Conservation (phyloP, 2,888 invertebrate genomes). For the Amphimallon solstitiale region DNA sequence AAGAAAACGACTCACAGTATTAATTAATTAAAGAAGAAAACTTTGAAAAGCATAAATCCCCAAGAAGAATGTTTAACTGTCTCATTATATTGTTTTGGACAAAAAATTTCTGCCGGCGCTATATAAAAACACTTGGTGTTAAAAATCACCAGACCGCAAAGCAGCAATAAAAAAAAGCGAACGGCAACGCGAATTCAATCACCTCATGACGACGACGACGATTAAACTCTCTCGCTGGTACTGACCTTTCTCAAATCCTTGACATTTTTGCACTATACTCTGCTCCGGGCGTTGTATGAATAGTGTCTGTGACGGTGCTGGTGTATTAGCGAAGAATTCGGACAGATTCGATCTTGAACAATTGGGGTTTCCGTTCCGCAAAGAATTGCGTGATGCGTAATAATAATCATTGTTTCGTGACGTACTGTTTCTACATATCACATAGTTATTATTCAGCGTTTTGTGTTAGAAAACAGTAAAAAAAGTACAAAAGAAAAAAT, state of each 20-base stretch:
- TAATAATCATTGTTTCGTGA: not conserved
- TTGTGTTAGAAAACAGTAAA: too few species aligned
- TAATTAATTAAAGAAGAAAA: too few species aligned
- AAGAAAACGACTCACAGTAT: too few species aligned
- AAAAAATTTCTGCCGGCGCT: too few species aligned
- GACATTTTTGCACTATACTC: constrained; percentile 36
- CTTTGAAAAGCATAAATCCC: too few species aligned
- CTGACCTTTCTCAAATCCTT: constrained; percentile 38
- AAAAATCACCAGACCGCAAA: too few species aligned
- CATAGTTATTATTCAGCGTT: not conserved
- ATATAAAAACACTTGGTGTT: too few species aligned
- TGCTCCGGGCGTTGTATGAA: not conserved
- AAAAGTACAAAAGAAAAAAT: not conserved
- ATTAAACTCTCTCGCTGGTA: constrained; percentile 16
- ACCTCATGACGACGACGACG: constrained; percentile 18
- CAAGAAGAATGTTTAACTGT: too few species aligned
- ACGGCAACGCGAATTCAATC: constrained; percentile 11
- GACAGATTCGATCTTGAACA: not conserved
- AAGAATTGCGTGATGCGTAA: constrained; percentile 3
- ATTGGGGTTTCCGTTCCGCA: constrained; percentile 8
- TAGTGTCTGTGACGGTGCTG: not conserved
- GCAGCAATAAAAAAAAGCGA: too few species aligned
- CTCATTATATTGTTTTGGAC: too few species aligned
- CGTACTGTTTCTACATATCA: not conserved
- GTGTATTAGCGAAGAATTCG: constrained; percentile 26